A percentile compares a stretch with the other conserved stretches of the same genome.
These are phyloP conservation scores for Artemia sinica DNA, from an alignment of 2,888 invertebrate species.

Conservation along the genomic window DNA sequence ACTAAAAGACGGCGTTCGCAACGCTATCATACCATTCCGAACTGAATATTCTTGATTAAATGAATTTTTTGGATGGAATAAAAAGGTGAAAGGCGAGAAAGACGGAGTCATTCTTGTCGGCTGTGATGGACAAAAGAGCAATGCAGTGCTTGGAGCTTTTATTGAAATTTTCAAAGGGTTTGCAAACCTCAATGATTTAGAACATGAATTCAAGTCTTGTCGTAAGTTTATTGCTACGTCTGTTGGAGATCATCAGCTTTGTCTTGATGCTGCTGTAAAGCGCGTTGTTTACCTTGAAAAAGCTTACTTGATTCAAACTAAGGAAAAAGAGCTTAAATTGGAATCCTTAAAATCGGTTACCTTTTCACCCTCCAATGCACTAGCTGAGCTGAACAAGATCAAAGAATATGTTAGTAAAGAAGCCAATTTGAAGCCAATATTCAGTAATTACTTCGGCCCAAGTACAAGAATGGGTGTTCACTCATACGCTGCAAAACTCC, in stretches of 20 bases:
- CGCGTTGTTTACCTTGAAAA: background rate
- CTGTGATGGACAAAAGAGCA: background rate
- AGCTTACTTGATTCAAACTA: background rate
- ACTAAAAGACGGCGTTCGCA: conserved; percentile 7
- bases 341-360: background rate
- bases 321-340: background rate
- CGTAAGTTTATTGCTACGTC: background rate
- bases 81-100: background rate
- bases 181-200: background rate
- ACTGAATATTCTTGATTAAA: background rate
- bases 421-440: background rate
- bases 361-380: background rate
- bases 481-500: background rate
- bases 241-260: background rate
- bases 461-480: background rate
- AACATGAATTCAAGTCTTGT: background rate
- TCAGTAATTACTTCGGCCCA: background rate
- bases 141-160: background rate
- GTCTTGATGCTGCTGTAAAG: background rate
- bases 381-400: background rate
- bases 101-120: conserved; percentile 11
- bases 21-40: background rate
- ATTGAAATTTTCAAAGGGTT: background rate
- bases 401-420: conserved; percentile 1
- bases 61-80: background rate